These are phyloP conservation scores for Polyergus mexicanus DNA, from an alignment of 1,140 invertebrate genomes.

Conservation along the genomic window DNA sequence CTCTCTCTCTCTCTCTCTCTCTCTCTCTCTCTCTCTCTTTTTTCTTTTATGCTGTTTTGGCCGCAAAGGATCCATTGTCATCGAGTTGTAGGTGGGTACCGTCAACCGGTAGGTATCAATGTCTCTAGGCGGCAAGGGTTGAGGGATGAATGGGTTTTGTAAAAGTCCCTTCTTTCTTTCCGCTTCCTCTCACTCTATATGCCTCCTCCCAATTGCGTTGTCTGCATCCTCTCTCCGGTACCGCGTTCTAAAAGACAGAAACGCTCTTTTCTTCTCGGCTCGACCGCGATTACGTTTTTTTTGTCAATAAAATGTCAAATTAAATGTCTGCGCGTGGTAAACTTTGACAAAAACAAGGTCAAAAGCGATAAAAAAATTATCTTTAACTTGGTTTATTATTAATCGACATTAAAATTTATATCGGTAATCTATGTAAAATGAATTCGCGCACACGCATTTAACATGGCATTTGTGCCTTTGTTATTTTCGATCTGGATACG, in stretches of 20 bases:
- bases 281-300: conserved; percentile 56
- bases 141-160: conserved; percentile 75
- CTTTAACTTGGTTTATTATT: neutral
- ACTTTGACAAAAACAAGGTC: conserved; percentile 12
- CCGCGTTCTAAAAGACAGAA: conserved; percentile 67
- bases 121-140: conserved; percentile 74
- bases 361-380: neutral
- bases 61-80: conserved; percentile 85
- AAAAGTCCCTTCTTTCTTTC: conserved; percentile 72
- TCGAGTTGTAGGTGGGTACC: conserved; percentile 79
- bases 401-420: neutral
- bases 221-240: conserved; percentile 10
- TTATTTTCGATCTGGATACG: neutral
- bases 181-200: conserved; percentile 45
- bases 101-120: conserved; percentile 81
- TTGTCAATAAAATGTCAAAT: conserved; percentile 42
- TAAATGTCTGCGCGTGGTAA: neutral
- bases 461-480: neutral
- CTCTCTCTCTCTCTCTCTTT: conserved; percentile 67
- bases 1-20: conserved; percentile 60
- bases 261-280: conserved; percentile 41
- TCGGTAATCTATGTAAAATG: neutral
- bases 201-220: conserved; percentile 12
- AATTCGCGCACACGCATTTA: neutral
- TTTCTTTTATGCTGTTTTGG: conserved; percentile 82